Percentiles rank a stretch among this genome's conserved stretches.
Conservation (phyloP, 2,113 vertebrate species). For the Microcebus lehilahytsara region DNA sequence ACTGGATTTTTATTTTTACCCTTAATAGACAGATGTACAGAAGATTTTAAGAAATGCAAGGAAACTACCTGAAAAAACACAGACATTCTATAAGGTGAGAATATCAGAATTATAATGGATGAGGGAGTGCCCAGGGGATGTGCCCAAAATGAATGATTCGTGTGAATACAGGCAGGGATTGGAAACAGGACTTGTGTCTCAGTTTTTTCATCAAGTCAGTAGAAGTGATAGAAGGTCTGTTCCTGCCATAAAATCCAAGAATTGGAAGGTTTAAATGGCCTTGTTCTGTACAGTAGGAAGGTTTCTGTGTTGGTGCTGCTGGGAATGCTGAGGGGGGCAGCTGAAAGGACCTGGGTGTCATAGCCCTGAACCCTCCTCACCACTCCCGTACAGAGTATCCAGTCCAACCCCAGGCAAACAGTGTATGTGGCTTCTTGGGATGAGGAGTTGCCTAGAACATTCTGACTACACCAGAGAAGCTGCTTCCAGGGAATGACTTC, state of each 20-base stretch:
- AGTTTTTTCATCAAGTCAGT: neutral
- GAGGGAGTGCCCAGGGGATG: neutral
- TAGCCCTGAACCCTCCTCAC: neutral
- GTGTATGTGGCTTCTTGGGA: neutral
- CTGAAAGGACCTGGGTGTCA: neutral
- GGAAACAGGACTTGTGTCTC: neutral
- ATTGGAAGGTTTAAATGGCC: neutral
- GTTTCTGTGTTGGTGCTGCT: neutral
- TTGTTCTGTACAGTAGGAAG: neutral
- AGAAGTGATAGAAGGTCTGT: neutral
- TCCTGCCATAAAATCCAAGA: neutral
- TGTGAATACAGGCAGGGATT: neutral
- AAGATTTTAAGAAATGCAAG: conserved; percentile 98
- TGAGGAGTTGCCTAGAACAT: neutral
- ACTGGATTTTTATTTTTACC: conserved; percentile 14
- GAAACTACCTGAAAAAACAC: conserved; percentile 99
- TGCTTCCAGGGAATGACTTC: neutral
- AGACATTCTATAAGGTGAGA: conserved; percentile 98
- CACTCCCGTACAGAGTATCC: neutral
- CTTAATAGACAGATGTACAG: conserved; percentile 95
- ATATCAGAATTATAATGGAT: neutral
- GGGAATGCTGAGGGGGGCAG: neutral
- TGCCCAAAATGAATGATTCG: neutral
- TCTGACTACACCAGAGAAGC: neutral
- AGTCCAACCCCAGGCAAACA: neutral